Evolutionary conservation across 2,797 vertebrate genomes (phyloP).

Genomic region (Meda fulgida): DNA sequence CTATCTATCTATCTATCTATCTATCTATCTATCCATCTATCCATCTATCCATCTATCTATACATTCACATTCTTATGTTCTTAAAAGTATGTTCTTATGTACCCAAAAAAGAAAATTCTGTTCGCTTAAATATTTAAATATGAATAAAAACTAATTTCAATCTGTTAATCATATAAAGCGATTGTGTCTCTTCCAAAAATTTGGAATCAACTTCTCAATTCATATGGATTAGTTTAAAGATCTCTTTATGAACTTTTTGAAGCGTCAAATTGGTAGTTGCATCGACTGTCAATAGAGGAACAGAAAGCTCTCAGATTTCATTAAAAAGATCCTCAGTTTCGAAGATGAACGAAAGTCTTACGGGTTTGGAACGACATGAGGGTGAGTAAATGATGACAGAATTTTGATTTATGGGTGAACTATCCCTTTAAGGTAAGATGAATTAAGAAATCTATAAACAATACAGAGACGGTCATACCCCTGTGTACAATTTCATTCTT

Average conservation of each 20-base stretch:
- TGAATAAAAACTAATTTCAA: neutral
- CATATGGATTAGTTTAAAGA: too few relatives aligned
- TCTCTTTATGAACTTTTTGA: too few relatives aligned
- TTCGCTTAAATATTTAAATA: neutral
- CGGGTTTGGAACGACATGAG: too few relatives aligned
- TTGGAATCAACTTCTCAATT: neutral
- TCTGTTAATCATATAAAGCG: neutral
- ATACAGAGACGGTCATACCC: conserved; percentile 78
- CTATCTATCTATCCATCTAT: neutral
- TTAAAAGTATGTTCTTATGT: neutral
- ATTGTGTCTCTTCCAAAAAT: neutral
- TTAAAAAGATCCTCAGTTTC: too few relatives aligned
- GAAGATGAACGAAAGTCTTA: too few relatives aligned
- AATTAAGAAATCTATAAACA: neutral
- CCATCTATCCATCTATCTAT: too few relatives aligned
- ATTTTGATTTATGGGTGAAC: too few relatives aligned
- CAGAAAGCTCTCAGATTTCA: too few relatives aligned
- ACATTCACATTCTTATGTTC: neutral
- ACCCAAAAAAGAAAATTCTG: neutral
- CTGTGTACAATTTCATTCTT: conserved; percentile 97
- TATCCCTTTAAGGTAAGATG: neutral
- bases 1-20: too few relatives aligned
- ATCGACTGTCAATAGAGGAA: too few relatives aligned
- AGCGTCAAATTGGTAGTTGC: too few relatives aligned
- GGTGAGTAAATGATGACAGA: too few relatives aligned